Conservation (phyloP, 2,113 vertebrate species). For the Lophura nycthemera region DNA sequence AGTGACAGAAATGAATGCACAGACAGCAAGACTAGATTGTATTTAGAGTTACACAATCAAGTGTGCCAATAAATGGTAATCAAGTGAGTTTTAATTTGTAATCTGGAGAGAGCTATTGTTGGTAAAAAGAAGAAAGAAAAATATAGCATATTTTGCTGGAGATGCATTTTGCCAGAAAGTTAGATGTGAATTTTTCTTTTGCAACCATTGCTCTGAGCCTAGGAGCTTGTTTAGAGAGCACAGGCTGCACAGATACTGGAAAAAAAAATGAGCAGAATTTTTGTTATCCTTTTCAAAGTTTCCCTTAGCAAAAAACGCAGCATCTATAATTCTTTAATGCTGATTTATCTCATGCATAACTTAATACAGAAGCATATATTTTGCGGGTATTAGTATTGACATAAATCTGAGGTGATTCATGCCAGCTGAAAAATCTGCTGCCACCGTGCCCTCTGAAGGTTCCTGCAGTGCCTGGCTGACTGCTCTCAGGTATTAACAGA, state of each 20-base stretch:
- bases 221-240: not conserved
- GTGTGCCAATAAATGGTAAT: not conserved
- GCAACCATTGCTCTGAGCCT: not conserved
- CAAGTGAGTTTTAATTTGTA: not conserved
- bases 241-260: not conserved
- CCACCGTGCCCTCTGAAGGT: not conserved
- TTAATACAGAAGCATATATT: not conserved
- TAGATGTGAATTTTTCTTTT: not conserved
- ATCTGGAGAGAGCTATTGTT: not conserved
- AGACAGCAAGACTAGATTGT: not conserved
- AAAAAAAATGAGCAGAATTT: not conserved
- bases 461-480: not conserved
- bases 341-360: not conserved
- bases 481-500: not conserved
- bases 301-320: not conserved
- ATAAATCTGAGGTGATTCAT: not conserved
- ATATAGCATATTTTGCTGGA: not conserved
- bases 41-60: not conserved
- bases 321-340: not conserved
- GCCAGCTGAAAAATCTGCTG: not conserved
- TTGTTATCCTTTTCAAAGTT: not conserved
- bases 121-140: not conserved
- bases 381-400: not conserved
- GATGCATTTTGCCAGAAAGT: not conserved
- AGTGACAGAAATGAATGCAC: not conserved